Percentiles rank a stretch among this genome's conserved stretches.
These are phyloP conservation scores for Mustelus asterias DNA, from an alignment of 2,113 vertebrate species.

Conservation along the genomic window DNA sequence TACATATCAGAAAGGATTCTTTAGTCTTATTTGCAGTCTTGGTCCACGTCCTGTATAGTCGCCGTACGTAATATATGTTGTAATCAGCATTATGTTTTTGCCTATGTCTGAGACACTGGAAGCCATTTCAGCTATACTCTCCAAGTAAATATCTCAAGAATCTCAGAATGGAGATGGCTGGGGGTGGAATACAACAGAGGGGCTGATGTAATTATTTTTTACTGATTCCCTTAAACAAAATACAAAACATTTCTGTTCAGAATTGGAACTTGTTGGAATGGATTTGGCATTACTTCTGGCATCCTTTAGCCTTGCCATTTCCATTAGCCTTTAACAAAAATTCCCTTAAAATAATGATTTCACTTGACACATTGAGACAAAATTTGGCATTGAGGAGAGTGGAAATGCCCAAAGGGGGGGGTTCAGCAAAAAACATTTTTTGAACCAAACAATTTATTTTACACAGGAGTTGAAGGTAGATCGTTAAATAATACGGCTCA, in stretches of 20 bases:
- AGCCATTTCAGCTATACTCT: background rate
- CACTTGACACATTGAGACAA: background rate
- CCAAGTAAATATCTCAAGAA: background rate
- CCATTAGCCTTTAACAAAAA: background rate
- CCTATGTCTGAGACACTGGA: background rate
- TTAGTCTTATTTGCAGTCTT: background rate
- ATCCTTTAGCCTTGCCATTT: background rate
- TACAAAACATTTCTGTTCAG: background rate
- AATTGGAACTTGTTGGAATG: background rate
- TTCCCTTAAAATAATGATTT: background rate
- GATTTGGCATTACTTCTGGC: background rate
- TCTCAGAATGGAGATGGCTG: background rate
- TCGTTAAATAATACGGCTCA: background rate
- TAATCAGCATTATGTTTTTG: too few species aligned
- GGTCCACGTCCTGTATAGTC: too few species aligned
- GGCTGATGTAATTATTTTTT: background rate
- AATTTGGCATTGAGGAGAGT: background rate
- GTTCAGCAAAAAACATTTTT: background rate
- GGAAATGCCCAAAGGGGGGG: background rate
- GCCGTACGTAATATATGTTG: too few species aligned
- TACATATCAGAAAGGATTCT: background rate
- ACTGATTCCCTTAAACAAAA: background rate
- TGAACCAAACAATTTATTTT: background rate
- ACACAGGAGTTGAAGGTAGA: background rate
- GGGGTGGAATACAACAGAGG: background rate